Conservation (phyloP, 2,797 vertebrate genomes). For the Holocentrus rufus region DNA sequence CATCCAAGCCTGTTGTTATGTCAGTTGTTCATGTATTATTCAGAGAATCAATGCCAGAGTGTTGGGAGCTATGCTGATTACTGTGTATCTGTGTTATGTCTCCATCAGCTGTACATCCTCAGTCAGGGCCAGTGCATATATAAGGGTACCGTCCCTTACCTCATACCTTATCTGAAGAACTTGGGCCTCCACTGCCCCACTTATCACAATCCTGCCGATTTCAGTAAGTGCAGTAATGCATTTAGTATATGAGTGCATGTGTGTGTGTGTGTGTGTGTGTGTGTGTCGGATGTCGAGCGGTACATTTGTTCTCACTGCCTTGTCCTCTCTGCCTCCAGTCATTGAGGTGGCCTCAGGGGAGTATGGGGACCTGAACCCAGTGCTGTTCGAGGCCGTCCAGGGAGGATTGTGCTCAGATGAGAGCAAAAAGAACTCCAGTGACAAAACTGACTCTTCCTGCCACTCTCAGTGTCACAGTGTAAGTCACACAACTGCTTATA, state of each 20-base stretch:
- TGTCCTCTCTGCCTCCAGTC: conserved; percentile 80
- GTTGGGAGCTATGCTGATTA: conserved; percentile 54
- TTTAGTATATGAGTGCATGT: not conserved
- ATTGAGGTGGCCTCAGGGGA: conserved; percentile 98
- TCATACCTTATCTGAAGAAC: conserved; percentile 97
- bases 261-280: not conserved
- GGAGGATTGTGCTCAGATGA: conserved; percentile 92
- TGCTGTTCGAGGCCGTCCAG: conserved; percentile 95
- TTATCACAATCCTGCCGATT: conserved; percentile 98
- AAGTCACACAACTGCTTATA: conserved; percentile 50
- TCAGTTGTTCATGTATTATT: conserved; percentile 60
- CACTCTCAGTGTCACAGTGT: conserved; percentile 83
- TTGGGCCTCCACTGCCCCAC: conserved; percentile 97
- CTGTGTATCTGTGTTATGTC: conserved; percentile 48
- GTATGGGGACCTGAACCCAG: conserved; percentile 95
- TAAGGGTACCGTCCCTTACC: conserved; percentile 93
- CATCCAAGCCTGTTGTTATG: conserved; percentile 45
- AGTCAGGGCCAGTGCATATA: conserved; percentile 99
- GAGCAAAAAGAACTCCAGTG: conserved; percentile 89
- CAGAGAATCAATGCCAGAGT: conserved; percentile 28
- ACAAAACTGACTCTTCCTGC: conserved; percentile 86
- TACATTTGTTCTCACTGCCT: conserved; percentile 22
- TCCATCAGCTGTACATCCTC: conserved; percentile 93
- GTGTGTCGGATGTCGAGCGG: not conserved
- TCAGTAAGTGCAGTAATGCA: conserved; percentile 85